Evolutionary conservation across 92 coral and sea anemone species (phyloP).

Genomic region (Virgularia gustaviana): DNA sequence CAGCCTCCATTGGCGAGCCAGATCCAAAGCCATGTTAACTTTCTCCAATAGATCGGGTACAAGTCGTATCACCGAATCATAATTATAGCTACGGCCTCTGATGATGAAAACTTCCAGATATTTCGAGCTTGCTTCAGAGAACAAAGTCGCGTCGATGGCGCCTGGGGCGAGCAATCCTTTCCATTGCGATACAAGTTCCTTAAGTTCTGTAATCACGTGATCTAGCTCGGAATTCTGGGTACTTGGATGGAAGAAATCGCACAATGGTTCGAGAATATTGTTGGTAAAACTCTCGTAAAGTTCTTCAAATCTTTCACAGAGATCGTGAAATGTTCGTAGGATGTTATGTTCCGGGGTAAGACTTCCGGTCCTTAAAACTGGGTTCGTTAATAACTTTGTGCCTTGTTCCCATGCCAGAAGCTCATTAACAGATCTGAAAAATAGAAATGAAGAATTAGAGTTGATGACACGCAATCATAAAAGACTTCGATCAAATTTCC

Average conservation of each 20-base stretch:
- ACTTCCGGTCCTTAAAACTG: slow-evolving; percentile 57
- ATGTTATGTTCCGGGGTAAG: slow-evolving; percentile 67
- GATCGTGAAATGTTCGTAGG: slow-evolving; percentile 72
- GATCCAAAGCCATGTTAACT: slow-evolving; percentile 75
- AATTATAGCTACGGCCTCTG: slow-evolving; percentile 74
- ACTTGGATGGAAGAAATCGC: slow-evolving; percentile 67
- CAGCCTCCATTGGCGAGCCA: slow-evolving; percentile 88
- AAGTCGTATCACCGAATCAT: slow-evolving; percentile 71
- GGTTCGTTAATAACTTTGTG: slow-evolving; percentile 64
- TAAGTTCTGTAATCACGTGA: slow-evolving; percentile 64
- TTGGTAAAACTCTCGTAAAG: slow-evolving; percentile 57
- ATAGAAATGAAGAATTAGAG: not conserved
- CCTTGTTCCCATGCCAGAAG: slow-evolving; percentile 77
- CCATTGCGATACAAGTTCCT: slow-evolving; percentile 71
- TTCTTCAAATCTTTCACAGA: slow-evolving; percentile 60
- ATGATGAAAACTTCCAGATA: slow-evolving; percentile 67
- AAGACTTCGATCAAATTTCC: too few species aligned
- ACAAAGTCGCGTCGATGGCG: slow-evolving; percentile 67
- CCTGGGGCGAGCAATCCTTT: slow-evolving; percentile 65
- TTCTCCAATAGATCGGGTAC: slow-evolving; percentile 88
- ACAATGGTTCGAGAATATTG: slow-evolving; percentile 68
- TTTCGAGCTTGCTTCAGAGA: slow-evolving; percentile 64
- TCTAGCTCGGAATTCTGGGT: slow-evolving; percentile 50
- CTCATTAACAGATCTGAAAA: slow-evolving; percentile 71
- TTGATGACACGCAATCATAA: not conserved